These are phyloP conservation scores for Paramormyrops kingsleyae DNA, from an alignment of 2,113 vertebrate genomes.

Conservation along the genomic window DNA sequence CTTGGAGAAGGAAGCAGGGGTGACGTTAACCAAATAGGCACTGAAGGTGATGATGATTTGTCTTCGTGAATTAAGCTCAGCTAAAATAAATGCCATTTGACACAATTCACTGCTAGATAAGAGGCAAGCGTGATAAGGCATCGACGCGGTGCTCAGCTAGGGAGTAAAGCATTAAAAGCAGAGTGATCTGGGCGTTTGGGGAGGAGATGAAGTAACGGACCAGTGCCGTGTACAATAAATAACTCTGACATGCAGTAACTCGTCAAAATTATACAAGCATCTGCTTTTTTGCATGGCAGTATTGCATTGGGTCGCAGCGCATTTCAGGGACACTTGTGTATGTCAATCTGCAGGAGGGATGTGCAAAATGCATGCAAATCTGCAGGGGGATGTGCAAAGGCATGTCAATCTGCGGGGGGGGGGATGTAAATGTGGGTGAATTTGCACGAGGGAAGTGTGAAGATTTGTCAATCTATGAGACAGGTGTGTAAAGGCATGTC, in stretches of 20 bases:
- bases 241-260: neutral
- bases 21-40: constrained; percentile 31
- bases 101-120: constrained; percentile 7
- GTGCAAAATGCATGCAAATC: no score
- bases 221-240: neutral
- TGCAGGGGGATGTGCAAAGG: neutral
- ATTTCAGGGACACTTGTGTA: neutral
- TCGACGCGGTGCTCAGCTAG: neutral
- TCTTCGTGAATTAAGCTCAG: constrained; percentile 32
- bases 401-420: neutral
- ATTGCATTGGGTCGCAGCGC: neutral
- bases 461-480: rapidly evolving
- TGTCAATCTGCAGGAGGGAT: neutral
- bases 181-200: neutral
- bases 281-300: neutral
- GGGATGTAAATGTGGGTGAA: no score
- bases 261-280: neutral
- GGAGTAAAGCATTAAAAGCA: neutral
- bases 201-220: neutral
- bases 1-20: constrained; percentile 15
- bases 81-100: constrained; percentile 28
- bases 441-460: neutral
- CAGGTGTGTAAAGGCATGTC: neutral
- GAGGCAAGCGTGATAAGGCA: neutral
- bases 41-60: constrained; percentile 33